Evolutionary conservation across 2,113 vertebrate species (phyloP).

Genomic region (Craseonycteris thonglongyai): DNA sequence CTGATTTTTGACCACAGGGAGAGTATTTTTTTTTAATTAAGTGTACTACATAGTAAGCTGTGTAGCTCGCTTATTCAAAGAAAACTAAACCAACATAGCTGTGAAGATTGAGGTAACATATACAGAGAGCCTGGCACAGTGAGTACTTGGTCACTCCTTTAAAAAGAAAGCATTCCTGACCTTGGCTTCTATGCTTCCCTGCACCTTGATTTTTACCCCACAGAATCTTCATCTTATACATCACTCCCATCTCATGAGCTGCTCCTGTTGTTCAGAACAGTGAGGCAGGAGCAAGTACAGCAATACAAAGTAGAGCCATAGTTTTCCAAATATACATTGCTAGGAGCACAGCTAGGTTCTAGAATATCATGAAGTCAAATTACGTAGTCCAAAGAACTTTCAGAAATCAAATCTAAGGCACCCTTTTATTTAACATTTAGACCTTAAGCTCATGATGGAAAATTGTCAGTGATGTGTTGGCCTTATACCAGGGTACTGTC

Average conservation of each 20-base stretch:
- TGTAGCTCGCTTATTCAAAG: not conserved
- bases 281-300: not conserved
- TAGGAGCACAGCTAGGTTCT: not conserved
- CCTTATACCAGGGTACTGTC: not conserved
- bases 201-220: not conserved
- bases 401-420: not conserved
- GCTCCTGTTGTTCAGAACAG: not conserved
- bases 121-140: not conserved
- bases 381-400: not conserved
- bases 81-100: not conserved
- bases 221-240: not conserved
- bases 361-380: not conserved
- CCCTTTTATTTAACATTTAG: not conserved
- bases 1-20: not conserved
- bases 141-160: not conserved
- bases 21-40: not conserved
- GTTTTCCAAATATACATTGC: not conserved
- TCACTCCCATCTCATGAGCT: not conserved
- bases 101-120: not conserved
- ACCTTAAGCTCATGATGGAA: not conserved
- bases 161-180: not conserved
- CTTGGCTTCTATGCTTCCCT: not conserved
- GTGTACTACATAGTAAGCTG: not conserved
- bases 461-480: not conserved
- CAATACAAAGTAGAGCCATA: not conserved